These are phyloP conservation scores for Lepus americanus DNA, from an alignment of 2,113 vertebrate genomes.

Conservation along the genomic window DNA sequence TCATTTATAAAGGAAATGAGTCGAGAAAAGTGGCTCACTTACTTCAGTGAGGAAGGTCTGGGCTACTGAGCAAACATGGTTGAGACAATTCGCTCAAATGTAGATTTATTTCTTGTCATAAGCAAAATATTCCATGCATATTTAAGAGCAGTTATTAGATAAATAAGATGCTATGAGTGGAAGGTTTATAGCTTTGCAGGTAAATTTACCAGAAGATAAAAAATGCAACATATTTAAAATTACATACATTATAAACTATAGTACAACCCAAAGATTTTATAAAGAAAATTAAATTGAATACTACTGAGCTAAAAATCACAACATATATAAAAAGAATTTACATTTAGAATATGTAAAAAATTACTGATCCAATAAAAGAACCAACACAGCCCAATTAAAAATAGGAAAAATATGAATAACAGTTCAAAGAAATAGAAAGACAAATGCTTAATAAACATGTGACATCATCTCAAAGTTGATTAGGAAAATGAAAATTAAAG, in stretches of 20 bases:
- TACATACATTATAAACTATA: not conserved
- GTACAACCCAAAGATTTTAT: not conserved
- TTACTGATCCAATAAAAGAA: not conserved
- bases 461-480: not conserved
- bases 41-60: not conserved
- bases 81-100: conserved; percentile 29
- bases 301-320: not conserved
- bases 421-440: conserved; percentile 10
- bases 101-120: not conserved
- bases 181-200: not conserved
- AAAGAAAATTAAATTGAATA: not conserved
- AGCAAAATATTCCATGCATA: conserved; percentile 11
- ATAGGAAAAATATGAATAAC: not conserved
- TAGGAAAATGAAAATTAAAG: conserved; percentile 20
- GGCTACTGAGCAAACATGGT: not conserved
- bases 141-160: not conserved
- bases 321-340: not conserved
- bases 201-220: not conserved
- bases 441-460: not conserved
- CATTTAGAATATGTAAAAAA: not conserved
- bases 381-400: not conserved
- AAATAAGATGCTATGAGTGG: not conserved
- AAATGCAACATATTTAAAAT: not conserved
- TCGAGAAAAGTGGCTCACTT: not conserved
- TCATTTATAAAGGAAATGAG: not conserved